phyloP scores from a whole-genome alignment of 30 jellyfish, hydroid and myxozoan genomes.

The Pelagia noctiluca region DNA sequence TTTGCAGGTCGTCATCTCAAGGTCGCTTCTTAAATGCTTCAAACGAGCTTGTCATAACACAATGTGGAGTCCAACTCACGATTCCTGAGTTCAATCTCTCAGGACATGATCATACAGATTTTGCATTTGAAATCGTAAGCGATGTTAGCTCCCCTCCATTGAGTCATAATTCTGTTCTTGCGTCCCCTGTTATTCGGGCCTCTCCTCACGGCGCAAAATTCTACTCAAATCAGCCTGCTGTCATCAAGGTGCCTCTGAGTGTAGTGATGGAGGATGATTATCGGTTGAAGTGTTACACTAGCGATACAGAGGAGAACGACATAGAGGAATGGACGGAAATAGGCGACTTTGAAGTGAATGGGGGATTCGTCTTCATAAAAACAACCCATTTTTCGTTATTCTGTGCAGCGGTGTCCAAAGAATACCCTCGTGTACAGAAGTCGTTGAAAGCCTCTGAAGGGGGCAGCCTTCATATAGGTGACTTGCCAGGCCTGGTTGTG shows the following conservation, averaged over 20 bases:
- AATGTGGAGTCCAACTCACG: conserved; percentile 48
- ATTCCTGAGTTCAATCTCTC: conserved; percentile 67
- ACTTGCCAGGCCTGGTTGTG: conserved; percentile 51
- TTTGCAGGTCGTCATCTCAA: conserved; percentile 16
- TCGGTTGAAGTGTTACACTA: conserved; percentile 31
- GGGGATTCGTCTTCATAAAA: conserved; percentile 34
- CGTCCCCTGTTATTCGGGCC: conserved; percentile 68
- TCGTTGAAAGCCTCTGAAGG: conserved; percentile 41
- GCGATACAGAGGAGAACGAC: conserved; percentile 71
- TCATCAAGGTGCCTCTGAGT: conserved; percentile 53
- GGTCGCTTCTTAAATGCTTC: conserved; percentile 41
- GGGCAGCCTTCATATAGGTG: conserved; percentile 26
- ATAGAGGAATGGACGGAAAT: conserved; percentile 62
- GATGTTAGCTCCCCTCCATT: conserved; percentile 29
- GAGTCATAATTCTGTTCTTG: conserved; percentile 15
- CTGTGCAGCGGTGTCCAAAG: conserved; percentile 72
- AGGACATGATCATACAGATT: conserved; percentile 52
- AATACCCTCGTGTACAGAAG: conserved; percentile 40
- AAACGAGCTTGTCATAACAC: conserved; percentile 68
- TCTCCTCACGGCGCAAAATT: conserved; percentile 82
- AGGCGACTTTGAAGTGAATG: conserved; percentile 24
- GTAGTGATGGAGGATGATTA: conserved; percentile 43
- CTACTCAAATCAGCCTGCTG: conserved; percentile 60
- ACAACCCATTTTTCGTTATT: conserved; percentile 73
- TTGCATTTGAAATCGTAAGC: conserved; percentile 37